Conservation (phyloP, 2,113 vertebrate genomes). For the Chionomys nivalis region DNA sequence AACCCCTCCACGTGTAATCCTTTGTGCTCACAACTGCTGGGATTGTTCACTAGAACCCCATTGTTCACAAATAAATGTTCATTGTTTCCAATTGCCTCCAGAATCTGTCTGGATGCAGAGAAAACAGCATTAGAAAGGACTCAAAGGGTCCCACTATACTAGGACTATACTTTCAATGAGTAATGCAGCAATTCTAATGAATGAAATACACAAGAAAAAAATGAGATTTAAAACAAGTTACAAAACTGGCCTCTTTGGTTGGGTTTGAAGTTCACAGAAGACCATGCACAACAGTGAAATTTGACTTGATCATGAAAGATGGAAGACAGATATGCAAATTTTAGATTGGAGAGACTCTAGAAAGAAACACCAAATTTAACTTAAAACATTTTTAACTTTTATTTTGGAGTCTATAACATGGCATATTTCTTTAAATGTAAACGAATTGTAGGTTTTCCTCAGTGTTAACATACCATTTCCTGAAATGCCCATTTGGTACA, state of each 20-base stretch:
- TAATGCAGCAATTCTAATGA: background rate
- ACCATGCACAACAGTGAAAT: background rate
- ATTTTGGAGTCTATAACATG: background rate
- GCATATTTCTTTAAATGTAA: background rate
- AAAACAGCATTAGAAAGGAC: background rate
- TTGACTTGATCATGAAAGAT: slow-evolving; percentile 20
- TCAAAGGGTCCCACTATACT: background rate
- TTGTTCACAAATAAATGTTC: background rate
- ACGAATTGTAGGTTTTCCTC: background rate
- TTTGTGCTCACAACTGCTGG: background rate
- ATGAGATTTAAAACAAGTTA: background rate
- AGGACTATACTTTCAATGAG: background rate
- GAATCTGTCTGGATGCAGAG: background rate
- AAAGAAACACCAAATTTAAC: background rate
- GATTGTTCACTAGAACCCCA: background rate
- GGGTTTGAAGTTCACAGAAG: background rate
- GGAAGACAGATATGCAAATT: background rate
- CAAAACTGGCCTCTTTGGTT: background rate
- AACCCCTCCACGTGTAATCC: background rate
- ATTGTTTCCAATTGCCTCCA: background rate
- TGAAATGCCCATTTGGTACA: background rate
- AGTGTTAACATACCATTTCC: background rate
- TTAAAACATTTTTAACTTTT: background rate
- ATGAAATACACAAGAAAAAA: background rate
- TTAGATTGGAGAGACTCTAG: background rate